Conservation (phyloP, 2,113 vertebrate genomes). For the Passer domesticus region DNA sequence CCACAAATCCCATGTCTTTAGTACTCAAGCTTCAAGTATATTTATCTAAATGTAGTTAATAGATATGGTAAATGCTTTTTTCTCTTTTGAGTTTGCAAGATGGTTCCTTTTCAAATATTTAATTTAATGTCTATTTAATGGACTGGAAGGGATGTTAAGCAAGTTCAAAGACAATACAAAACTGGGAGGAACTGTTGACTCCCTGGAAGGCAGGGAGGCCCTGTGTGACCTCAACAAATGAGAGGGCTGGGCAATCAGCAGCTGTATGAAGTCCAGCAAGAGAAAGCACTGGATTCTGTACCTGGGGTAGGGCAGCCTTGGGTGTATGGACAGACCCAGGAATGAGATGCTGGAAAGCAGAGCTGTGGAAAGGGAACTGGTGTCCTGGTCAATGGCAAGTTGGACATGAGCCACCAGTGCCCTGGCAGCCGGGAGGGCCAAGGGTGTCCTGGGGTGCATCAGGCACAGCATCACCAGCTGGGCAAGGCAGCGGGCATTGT, state of each 20-base stretch:
- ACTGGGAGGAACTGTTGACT: background rate
- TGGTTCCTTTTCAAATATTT: background rate
- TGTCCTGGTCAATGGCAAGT: rapidly evolving
- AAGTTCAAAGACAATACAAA: background rate
- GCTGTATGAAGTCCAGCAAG: background rate
- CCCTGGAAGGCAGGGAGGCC: background rate
- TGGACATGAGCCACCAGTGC: background rate
- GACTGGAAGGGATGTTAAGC: background rate
- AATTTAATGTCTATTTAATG: background rate
- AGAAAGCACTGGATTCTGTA: background rate
- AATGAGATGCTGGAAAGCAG: background rate
- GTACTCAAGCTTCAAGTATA: background rate
- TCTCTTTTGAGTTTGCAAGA: background rate
- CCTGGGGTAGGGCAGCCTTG: background rate
- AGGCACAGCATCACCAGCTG: rapidly evolving
- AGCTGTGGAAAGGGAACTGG: background rate
- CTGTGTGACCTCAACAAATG: background rate
- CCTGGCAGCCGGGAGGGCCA: background rate
- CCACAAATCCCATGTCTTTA: background rate
- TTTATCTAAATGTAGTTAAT: background rate
- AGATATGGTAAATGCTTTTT: background rate
- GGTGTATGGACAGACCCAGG: background rate
- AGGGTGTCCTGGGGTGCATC: rapidly evolving
- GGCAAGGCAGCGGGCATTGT: background rate
- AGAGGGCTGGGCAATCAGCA: background rate